Base-by-base conservation (phyloP, 2,797 vertebrate species). In the Rhinella marina region DNA sequence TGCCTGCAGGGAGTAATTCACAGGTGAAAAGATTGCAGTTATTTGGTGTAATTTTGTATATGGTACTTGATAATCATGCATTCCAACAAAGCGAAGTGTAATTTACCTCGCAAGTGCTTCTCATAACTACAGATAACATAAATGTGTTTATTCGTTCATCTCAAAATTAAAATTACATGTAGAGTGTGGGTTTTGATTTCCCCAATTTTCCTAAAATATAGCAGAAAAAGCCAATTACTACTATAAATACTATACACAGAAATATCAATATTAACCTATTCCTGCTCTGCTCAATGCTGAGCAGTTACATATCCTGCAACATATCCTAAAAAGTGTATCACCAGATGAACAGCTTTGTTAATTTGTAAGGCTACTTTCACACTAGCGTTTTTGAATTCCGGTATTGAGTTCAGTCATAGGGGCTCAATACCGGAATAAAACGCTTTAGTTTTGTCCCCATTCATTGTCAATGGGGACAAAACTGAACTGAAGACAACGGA, bases 41-140 rank as follows among this genome's bases (percentile, higher is more conserved):
- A 85, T 85, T 85, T 85, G 72, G 72, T 85, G 72, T 85, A 75
- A 85, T 85, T 85, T 85, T 80, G 76, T 86, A 81, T 80, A 79
- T 81, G 64, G 64, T 80, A 70, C 76, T 86, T 86, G 76, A 86
- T 86, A 86, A 80, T 86, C 85, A 79, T 59, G 62, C 76, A 72
- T 86, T 86, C 62, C 62, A 86, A 79, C 76, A 86, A 86, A 86
- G 76, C 77, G 41, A 72, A 86, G 77, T 79, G 62, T 79, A 50
- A 81, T 86, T 86, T 70, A 77, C 79, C 64, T 57, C 62, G 85
- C 84, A 78, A 86, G 73, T 86, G 84, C 77, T 86, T 86, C 85
- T 79, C 85, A 86, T 86, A 86, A 70, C 61, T 79, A 81, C 84
- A 86, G 73, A 78, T 62, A 68, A 77, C 84, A 68, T 68, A 86